These are phyloP conservation scores for Meghimatium bilineatum DNA, from an alignment of 2,888 invertebrate species.

Conservation along the genomic window DNA sequence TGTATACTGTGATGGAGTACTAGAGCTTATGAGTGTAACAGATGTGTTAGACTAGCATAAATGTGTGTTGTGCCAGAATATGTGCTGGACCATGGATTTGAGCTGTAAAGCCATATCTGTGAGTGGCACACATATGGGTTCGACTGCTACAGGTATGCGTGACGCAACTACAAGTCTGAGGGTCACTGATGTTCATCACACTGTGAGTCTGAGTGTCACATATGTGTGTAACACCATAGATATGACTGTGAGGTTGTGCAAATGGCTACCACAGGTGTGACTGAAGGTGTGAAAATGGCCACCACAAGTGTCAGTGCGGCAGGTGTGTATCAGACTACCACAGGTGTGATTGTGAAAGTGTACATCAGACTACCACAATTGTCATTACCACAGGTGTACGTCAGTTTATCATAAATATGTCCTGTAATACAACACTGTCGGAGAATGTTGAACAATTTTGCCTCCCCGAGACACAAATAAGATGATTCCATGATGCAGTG, in stretches of 20 bases:
- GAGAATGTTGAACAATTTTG: not conserved
- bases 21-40: not conserved
- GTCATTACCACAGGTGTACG: not conserved
- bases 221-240: not conserved
- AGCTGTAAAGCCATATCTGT: too few species aligned
- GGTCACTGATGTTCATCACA: not conserved
- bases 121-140: not conserved
- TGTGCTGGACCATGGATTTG: too few species aligned
- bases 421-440: not conserved
- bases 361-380: not conserved
- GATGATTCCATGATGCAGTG: constrained; percentile 10
- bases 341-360: not conserved
- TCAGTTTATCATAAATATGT: not conserved
- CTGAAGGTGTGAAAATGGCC: too few species aligned
- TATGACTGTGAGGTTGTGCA: not conserved
- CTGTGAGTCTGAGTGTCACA: not conserved
- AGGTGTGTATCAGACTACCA: not conserved
- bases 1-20: not conserved
- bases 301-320: too few species aligned
- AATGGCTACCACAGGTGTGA: not conserved
- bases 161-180: not conserved
- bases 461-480: not conserved
- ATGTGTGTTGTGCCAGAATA: too few species aligned
- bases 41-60: not conserved
- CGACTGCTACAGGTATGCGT: too few species aligned